Conservation (phyloP, 2,888 invertebrate genomes). For the Aradus depressus region DNA sequence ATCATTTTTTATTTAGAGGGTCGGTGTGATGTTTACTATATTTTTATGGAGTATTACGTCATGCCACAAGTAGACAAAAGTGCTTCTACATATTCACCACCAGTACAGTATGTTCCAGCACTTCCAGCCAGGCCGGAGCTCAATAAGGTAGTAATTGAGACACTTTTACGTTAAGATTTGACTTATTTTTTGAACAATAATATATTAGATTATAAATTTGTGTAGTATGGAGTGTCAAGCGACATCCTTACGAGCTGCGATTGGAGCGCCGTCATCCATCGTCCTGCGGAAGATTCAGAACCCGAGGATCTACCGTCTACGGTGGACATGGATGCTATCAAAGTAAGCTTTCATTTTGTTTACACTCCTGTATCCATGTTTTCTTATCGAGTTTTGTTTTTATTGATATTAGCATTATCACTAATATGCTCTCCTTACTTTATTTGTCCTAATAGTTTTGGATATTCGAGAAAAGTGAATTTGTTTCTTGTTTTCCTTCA, state of each 20-base stretch:
- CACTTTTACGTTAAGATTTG: background rate
- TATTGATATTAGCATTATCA: no score
- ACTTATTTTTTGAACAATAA: background rate
- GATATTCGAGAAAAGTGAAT: no score
- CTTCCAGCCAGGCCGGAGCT: constrained; percentile 22
- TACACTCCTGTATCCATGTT: no score
- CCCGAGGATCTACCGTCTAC: constrained; percentile 52
- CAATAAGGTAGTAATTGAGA: constrained; percentile 20
- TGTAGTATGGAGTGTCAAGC: constrained; percentile 26
- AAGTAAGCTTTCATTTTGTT: constrained; percentile 33
- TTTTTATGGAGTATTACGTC: constrained; percentile 33
- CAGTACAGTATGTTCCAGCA: constrained; percentile 27
- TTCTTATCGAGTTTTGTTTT: no score
- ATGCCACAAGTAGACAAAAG: constrained; percentile 34
- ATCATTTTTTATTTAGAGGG: background rate
- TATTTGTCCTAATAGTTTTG: no score
- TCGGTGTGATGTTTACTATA: constrained; percentile 27
- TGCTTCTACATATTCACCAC: constrained; percentile 28
- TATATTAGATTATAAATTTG: constrained; percentile 2
- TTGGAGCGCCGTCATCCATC: constrained; percentile 36
- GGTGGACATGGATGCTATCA: constrained; percentile 54
- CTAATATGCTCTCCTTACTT: no score
- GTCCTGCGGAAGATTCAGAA: constrained; percentile 44
- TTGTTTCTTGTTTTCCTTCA: no score
- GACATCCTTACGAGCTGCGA: constrained; percentile 34